Percentiles rank a stretch among this genome's conserved stretches.
phyloP scores from a whole-genome alignment of 2,888 invertebrate species.

The Ophion ventricosus region DNA sequence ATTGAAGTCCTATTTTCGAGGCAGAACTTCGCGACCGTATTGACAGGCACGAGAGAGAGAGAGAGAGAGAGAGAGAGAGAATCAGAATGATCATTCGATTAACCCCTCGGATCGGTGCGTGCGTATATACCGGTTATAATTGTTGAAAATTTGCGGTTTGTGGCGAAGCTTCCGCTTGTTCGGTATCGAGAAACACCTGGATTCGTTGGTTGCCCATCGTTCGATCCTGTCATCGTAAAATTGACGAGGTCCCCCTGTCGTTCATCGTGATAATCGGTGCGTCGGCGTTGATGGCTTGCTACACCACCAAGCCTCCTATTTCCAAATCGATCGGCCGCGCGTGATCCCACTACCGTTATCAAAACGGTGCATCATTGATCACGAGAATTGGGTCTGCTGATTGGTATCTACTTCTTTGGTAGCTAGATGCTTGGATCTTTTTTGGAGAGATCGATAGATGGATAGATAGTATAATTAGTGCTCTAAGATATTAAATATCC shows the following conservation, averaged over 20 bases:
- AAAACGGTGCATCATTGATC: too few species aligned
- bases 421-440: neutral
- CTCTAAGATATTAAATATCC: too few species aligned
- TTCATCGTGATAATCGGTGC: neutral
- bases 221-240: slow-evolving; percentile 15
- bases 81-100: slow-evolving; percentile 68
- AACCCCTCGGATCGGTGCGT: slow-evolving; percentile 59
- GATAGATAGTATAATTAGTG: too few species aligned
- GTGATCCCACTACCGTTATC: neutral
- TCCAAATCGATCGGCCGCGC: slow-evolving; percentile 26
- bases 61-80: neutral
- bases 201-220: slow-evolving; percentile 3
- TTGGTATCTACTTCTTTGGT: neutral
- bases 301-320: neutral
- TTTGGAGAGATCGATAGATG: neutral
- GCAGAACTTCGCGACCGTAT: slow-evolving; percentile 51
- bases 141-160: slow-evolving; percentile 67
- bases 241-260: neutral
- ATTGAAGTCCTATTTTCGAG: slow-evolving; percentile 39
- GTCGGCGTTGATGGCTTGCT: neutral
- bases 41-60: slow-evolving; percentile 14
- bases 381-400: neutral
- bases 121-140: slow-evolving; percentile 68
- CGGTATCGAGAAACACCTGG: slow-evolving; percentile 26
- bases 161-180: slow-evolving; percentile 28